Evolutionary conservation across 1,140 invertebrate species (phyloP).

Genomic region (Drosophila seguyi): DNA sequence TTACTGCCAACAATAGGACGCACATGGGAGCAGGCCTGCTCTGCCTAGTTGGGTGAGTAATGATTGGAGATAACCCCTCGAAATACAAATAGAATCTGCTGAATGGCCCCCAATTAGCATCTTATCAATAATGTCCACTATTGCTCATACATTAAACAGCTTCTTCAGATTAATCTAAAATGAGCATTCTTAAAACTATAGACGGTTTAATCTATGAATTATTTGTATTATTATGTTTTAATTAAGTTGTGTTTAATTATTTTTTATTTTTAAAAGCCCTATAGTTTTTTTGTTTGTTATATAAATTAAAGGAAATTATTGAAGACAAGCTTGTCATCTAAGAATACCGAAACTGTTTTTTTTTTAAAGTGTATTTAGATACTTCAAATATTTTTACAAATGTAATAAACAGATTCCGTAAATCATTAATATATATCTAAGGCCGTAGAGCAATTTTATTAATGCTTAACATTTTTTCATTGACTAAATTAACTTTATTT

Average conservation of each 20-base stretch:
- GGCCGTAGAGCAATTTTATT: background rate
- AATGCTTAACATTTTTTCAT: background rate
- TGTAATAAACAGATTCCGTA: no score
- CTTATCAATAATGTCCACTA: background rate
- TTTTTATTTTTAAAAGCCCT: no score
- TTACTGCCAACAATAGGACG: slow-evolving; percentile 87
- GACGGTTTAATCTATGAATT: no score
- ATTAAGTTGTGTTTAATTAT: no score
- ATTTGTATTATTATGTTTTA: no score
- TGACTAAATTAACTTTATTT: background rate
- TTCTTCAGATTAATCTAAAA: background rate
- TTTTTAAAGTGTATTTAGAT: background rate
- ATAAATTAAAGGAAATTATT: no score
- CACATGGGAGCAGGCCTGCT: slow-evolving; percentile 88
- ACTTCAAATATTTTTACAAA: background rate
- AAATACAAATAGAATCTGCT: background rate
- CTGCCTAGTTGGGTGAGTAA: slow-evolving; percentile 87
- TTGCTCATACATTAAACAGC: background rate
- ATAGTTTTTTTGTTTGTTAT: no score
- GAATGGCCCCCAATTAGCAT: background rate
- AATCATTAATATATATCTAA: background rate
- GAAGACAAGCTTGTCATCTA: no score
- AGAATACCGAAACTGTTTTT: no score
- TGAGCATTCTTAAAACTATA: background rate
- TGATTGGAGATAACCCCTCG: background rate